A percentile compares a stretch with the other conserved stretches of the same genome.
Conservation (phyloP, 1,140 invertebrate species). For the Mizuhopecten yessoensis region DNA sequence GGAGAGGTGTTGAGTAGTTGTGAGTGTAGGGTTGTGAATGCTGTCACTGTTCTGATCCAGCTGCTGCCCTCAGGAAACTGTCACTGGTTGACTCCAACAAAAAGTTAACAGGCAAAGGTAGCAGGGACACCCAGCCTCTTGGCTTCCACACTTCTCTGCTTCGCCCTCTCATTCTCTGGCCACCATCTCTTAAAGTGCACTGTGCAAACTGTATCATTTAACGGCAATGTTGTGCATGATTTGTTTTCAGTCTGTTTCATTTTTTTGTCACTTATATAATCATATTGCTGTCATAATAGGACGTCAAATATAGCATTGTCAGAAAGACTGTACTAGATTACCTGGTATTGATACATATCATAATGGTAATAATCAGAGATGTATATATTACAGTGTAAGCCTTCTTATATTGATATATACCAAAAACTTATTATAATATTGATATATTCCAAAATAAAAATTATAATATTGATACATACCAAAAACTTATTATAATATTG, state of each 20-base stretch:
- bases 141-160: not conserved
- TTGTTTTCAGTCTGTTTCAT: not conserved
- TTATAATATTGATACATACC: too few species aligned
- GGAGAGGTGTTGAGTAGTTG: not conserved
- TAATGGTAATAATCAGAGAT: too few species aligned
- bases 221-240: not conserved
- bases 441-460: too few species aligned
- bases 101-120: not conserved
- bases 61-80: not conserved
- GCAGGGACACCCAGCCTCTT: not conserved
- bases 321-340: too few species aligned
- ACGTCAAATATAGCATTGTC: too few species aligned
- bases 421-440: too few species aligned
- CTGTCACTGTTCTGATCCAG: constrained; percentile 11
- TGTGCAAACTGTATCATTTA: not conserved
- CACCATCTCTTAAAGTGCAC: not conserved
- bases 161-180: not conserved
- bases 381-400: too few species aligned
- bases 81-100: not conserved
- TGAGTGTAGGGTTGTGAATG: not conserved
- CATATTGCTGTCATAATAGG: too few species aligned
- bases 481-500: too few species aligned
- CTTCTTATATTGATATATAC: too few species aligned
- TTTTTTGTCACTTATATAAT: not conserved
- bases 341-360: too few species aligned